A percentile compares a stretch with the other conserved stretches of the same genome.
These are phyloP conservation scores for Alethe castanea DNA, from an alignment of 2,113 vertebrate species.

Conservation along the genomic window DNA sequence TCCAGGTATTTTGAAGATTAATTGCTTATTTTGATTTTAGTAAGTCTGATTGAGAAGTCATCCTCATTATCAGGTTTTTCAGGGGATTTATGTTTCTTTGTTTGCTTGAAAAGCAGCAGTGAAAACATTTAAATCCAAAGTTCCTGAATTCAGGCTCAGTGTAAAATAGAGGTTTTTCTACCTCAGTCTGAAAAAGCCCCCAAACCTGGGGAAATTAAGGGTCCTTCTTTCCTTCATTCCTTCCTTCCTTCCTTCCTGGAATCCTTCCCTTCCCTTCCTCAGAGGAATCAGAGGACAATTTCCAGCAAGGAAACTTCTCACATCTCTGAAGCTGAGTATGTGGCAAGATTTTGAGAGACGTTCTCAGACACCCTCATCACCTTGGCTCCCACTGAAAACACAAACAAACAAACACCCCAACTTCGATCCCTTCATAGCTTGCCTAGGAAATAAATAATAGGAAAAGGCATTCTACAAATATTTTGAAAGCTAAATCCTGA, in stretches of 20 bases:
- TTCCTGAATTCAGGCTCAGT: neutral
- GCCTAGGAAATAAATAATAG: neutral
- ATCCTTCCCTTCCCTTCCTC: neutral
- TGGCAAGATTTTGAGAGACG: neutral
- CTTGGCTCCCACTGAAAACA: neutral
- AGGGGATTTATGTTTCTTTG: neutral
- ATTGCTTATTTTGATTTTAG: neutral
- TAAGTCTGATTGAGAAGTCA: neutral
- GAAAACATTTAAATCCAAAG: neutral
- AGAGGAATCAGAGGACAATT: neutral
- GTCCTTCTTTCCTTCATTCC: neutral
- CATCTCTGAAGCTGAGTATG: neutral
- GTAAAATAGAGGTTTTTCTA: neutral
- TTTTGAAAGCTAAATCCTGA: constrained; percentile 38
- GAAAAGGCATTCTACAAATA: constrained; percentile 9
- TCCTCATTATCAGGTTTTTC: neutral
- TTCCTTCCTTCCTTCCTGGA: neutral
- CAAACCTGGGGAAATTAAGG: neutral
- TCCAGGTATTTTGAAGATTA: neutral
- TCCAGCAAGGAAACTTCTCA: neutral
- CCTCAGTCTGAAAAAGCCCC: neutral
- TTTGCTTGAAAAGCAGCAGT: neutral
- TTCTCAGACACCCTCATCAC: neutral
- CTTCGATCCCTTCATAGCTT: neutral
- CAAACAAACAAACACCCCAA: neutral